Base-by-base conservation (phyloP, 2,888 invertebrate species). In the Drosophila nigritarsus region DNA sequence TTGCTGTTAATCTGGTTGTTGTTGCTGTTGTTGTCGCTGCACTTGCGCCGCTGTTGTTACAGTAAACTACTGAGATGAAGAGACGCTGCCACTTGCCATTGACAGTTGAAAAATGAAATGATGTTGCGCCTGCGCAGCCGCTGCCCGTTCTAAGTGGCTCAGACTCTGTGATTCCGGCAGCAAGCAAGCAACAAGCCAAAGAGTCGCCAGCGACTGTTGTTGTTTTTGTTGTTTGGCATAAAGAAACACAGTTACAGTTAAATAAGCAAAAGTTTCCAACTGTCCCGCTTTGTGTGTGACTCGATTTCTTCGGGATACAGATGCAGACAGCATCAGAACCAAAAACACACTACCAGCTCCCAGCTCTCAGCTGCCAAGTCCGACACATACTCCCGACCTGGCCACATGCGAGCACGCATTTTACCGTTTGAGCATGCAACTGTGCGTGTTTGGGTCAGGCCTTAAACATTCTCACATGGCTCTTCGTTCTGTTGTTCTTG, bases 181-280 rank as follows among this genome's bases (percentile, higher is more conserved):
- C 42, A 45, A n/a, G 18, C 15, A 45, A 24, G 8, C 24, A 45
- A 20, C 42, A 42, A 42, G 42, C 42, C 11, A 42, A 42, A 20
- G 20, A 42, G 42, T 32, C 49, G 29, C 34, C 20, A 51, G 53
- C 34, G 30, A 24, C 50, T 62, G 64, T 30, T 48, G 53, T 50
- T 55, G 53, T 13, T 59, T 40, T 29, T 66, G 59, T 63, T 61
- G 62, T 65, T 61, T 63, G 64, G 59, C 71, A 67, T 69, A 64
- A 71, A 78, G 75, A 73, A 75, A 73, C 63, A 55, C 61, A 65
- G 75, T 75, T 80, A 86, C 83, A 83, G 86, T 85, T 82, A 85
- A 85, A 85, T 83, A 86, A 85, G 86, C 86, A 86, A 85, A 85
- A 85, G 86, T 85, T 80, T 69, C 60, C 79, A 75, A 63, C 73